Evolutionary conservation across 2,797 vertebrate genomes (phyloP).

Genomic region (Ctenochaetus hawaiiensis): DNA sequence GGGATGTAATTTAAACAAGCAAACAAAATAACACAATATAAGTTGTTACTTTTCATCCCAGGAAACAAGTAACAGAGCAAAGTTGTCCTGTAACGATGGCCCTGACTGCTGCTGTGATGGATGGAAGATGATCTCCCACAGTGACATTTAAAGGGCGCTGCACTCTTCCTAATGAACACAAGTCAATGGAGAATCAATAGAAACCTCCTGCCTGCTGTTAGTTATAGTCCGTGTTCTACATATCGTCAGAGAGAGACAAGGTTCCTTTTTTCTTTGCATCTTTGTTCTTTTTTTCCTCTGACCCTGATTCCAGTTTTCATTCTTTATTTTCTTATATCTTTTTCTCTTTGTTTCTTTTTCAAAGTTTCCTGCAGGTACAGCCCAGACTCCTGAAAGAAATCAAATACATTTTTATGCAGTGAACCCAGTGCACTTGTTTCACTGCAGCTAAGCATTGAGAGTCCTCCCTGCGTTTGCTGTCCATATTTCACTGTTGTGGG

Average conservation of each 20-base stretch:
- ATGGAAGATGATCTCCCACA: slow-evolving; percentile 42
- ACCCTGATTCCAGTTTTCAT: neutral
- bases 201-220: neutral
- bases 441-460: too few relatives aligned
- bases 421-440: too few relatives aligned
- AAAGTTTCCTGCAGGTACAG: neutral
- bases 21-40: too few relatives aligned
- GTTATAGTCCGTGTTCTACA: neutral
- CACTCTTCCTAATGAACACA: slow-evolving; percentile 50
- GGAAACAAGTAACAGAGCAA: neutral
- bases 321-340: neutral
- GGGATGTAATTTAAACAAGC: neutral
- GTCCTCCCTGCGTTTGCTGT: too few relatives aligned
- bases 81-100: slow-evolving; percentile 5
- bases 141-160: slow-evolving; percentile 63
- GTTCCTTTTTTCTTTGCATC: neutral
- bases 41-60: neutral
- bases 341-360: neutral
- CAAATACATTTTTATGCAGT: too few relatives aligned
- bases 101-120: slow-evolving; percentile 20
- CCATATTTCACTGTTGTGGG: too few relatives aligned
- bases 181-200: slow-evolving; percentile 63
- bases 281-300: neutral
- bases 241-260: neutral
- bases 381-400: too few relatives aligned